phyloP scores from a whole-genome alignment of 2,113 vertebrate genomes.

The Heptranchias perlo region DNA sequence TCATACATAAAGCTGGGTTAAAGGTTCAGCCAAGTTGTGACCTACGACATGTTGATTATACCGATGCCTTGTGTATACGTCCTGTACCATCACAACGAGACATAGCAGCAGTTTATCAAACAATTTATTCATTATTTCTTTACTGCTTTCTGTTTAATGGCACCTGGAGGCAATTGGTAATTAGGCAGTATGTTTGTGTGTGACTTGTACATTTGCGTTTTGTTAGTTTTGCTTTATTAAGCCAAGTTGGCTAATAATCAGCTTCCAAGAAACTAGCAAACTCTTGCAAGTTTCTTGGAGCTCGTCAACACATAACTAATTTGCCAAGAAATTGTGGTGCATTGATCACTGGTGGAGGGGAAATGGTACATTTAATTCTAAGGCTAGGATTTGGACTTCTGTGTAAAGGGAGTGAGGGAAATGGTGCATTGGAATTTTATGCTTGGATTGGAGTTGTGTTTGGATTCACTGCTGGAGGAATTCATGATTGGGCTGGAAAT shows the following conservation, averaged over 20 bases:
- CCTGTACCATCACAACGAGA: background rate
- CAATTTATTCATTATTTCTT: background rate
- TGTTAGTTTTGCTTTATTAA: background rate
- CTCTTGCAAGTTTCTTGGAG: background rate
- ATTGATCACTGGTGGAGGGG: background rate
- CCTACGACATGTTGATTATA: background rate
- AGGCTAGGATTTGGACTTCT: background rate
- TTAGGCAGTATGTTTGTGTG: background rate
- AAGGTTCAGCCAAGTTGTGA: slow-evolving; percentile 24
- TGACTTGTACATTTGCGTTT: background rate
- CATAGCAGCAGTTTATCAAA: background rate
- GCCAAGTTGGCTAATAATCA: background rate
- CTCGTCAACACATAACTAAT: background rate
- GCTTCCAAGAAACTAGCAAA: background rate
- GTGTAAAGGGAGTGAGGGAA: background rate
- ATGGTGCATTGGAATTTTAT: background rate
- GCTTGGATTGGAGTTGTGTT: background rate
- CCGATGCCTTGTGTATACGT: background rate
- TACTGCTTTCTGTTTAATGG: background rate
- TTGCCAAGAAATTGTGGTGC: background rate
- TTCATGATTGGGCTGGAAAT: background rate
- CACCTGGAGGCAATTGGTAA: background rate
- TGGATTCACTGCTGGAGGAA: background rate
- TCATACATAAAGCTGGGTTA: slow-evolving; percentile 26
- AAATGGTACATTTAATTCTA: no score